Base-by-base conservation (phyloP, 1,140 invertebrate genomes). In the Rhopalosiphum maidis region DNA sequence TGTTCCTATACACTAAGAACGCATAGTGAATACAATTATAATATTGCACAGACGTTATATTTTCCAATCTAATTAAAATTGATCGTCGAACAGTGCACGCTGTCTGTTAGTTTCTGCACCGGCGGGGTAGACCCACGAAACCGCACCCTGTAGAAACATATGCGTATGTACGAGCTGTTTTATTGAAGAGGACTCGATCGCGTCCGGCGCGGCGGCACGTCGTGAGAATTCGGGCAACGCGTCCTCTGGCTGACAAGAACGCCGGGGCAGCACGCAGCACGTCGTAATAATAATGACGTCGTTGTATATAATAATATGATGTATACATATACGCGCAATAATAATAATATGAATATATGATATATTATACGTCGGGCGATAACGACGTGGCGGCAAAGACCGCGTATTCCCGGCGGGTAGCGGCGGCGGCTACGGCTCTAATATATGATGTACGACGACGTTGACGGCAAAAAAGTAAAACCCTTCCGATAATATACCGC, bases 211-310 rank as follows among this genome's bases (percentile, higher is more conserved):
- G 41, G 18, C 46, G 21, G 48, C 15, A 41, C 21, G 15, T 82
- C 91, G 77, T 92, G 91, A 83, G 91, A 92, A 92, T 82, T 92
- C 6, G 60, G 68, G 46, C 91, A 92, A 82, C 43, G 46, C 68
- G 90, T 91, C 22, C 41, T 60, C 6, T 7, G 55, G 23, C n/a
- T 37, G 60, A 83, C 60, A 92, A 91, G 46, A 41, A 91, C 35
- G 37, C 68, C 37, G 30, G 54, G 41, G 8, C 87, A 6, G 18
- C 48, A 21, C 18, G 21, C 43, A 30, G 90, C 54, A 90, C 90
- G 43, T 77, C 46, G 43, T n/a, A 46, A 83, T 41, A 37, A 83
- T 83, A 43, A 86, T 85, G 25, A 87, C 43, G 43, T 87, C 85
- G 85, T n/a, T 15, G 37, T 43, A 25, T 25, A 82, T 46, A 87